Base-by-base conservation (phyloP, 2,888 invertebrate genomes). In the Latrodectus hesperus region DNA sequence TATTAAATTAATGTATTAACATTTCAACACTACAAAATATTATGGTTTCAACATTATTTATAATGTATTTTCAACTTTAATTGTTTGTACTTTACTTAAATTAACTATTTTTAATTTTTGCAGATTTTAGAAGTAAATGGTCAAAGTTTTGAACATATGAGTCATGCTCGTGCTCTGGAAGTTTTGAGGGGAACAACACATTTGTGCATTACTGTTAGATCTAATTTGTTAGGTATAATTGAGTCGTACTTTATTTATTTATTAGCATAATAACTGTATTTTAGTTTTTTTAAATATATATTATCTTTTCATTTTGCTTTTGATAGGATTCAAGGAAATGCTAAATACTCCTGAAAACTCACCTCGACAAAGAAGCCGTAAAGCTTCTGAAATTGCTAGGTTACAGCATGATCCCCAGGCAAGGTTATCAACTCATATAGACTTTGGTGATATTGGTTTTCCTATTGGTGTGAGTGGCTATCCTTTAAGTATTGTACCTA, bases 51-150 rank as follows among this genome's bases (percentile, higher is more conserved):
- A 38, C 6, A 22, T 17, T 55, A 6, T 14, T 73, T 73, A 22
- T 73, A 9, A n/a, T 51, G 17, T 14, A 53, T 73, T 14, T 8
- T 73, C 9, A 8, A n/a, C 14, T 17, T 68, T 68, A n/a, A 68
- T 22, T 70, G n/a, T 38, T 3, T 38, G 6, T 38, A 38, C 6
- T 38, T 38, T 38, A 38, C 38, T 38, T 38, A 38, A 38, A 38
- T 38, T 38, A 38, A 3, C 1, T 38, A 6, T 38, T 38, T 38
- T 38, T 6, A 38, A 38, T 38, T 38, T 38, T 38, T 38, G 38
- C 90, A 93, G 94, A 97, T 99, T 89, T 94, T 99, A 90, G 98
- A 99, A 93, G 98, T 99, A 0, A 99, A 99, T 93, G 98, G 98
- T 52, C 97, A 98, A 92, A 98, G 96, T 91, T 98, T 99, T 92